A percentile compares a stretch with the other conserved stretches of the same genome.
Conservation (phyloP, 2,888 invertebrate species). For the Chrysomela aeneicollis region DNA sequence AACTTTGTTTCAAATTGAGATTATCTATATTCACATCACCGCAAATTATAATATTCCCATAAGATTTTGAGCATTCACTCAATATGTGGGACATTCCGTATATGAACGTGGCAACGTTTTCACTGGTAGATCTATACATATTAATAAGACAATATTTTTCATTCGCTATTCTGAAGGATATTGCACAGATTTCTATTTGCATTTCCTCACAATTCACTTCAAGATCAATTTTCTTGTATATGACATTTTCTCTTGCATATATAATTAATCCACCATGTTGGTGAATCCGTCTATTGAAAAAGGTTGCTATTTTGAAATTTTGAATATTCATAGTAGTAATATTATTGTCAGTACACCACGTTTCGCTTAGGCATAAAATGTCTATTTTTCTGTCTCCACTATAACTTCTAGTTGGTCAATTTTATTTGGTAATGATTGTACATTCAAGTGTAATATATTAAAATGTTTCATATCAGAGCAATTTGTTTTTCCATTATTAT, state of each 20-base stretch:
- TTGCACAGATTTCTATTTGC: no score
- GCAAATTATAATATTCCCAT: no score
- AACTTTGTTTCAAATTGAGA: no score
- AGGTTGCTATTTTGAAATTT: no score
- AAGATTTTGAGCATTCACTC: conserved; percentile 8
- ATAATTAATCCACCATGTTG: conserved; percentile 5
- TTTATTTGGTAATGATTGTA: background rate
- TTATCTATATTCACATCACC: no score
- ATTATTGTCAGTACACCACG: no score
- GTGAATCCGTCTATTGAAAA: no score
- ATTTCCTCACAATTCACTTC: conserved; percentile 9
- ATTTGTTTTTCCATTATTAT: background rate
- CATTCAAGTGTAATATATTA: background rate
- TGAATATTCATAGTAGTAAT: no score
- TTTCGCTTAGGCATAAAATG: background rate
- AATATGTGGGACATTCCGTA: conserved; percentile 13
- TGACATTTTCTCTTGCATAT: conserved; percentile 1
- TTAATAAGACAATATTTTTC: background rate
- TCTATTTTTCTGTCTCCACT: no score
- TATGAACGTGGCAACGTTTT: background rate
- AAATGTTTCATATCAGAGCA: background rate
- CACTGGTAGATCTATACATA: background rate
- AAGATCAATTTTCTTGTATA: background rate
- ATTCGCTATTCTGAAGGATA: background rate
- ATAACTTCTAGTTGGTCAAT: no score